Evolutionary conservation across 2,888 invertebrate species (phyloP), one percentile per base, ranked within the genome.

Genomic region (Anticlea derivata): DNA sequence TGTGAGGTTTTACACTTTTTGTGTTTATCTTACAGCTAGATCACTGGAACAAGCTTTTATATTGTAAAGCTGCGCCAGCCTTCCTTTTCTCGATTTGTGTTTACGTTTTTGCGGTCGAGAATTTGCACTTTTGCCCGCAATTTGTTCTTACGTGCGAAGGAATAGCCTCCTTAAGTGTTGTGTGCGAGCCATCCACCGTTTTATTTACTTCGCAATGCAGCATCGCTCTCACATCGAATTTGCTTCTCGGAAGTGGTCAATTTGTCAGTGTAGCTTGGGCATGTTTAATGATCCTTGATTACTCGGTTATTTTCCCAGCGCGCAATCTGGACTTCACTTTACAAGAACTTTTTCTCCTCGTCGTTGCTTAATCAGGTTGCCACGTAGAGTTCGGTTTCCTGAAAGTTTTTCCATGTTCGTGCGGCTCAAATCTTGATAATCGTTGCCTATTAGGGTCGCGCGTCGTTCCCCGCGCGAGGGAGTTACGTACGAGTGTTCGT

Each of bases 61-160:
- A 23, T 26, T 46, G 35, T 30, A 13, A 23, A 40, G 27, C 23
- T 20, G 30, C 27, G 13, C 33, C 22, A 39, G 30, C 35, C 23
- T 30, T 49, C n/a, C 7, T 31, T 43, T 43, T 40, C 23, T 48
- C 29, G 33, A 49, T 55, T 45, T 49, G 41, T 40, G 39, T 40
- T 55, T 50, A 58, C 48, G 49, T 59, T 62, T 60, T 64, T 58
- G 61, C 57, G 63, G 63, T 41, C 50, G 57, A 51, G 59, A 58
- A 53, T 56, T 68, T 63, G 66, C 68, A 58, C 70, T 68, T 68
- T 71, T 71, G 74, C 70, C 71, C 62, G 84, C 82, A 88, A 89
- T 89, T 88, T 87, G 78, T 78, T 64, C 76, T 83, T 86, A 88
- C 86, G 88, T 86, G 88, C 81, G 78, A 84, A 81, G 71, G 77